These are phyloP conservation scores for Psix sp. DNA, from an alignment of 1,140 invertebrate genomes.

Conservation along the genomic window DNA sequence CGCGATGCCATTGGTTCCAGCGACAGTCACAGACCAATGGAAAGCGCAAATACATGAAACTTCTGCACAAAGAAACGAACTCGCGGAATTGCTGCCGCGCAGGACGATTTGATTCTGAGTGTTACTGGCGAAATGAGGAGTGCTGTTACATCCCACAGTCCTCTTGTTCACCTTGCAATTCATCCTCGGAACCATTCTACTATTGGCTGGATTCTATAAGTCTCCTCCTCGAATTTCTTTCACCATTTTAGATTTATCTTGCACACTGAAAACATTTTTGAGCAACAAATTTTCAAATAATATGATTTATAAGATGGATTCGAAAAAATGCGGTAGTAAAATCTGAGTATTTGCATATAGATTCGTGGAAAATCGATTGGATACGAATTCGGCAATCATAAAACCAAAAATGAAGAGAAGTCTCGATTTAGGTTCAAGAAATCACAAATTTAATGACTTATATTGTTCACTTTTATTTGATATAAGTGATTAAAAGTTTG, in stretches of 20 bases:
- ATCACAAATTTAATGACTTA: no score
- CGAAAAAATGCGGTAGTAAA: no score
- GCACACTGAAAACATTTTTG: background rate
- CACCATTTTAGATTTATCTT: background rate
- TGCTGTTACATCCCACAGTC: conserved; percentile 36
- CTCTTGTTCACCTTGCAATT: conserved; percentile 27
- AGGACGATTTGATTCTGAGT: conserved; percentile 60
- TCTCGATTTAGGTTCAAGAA: no score
- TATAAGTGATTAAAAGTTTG: no score
- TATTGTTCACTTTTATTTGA: no score
- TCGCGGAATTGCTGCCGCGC: conserved; percentile 66
- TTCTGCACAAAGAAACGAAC: conserved; percentile 69
- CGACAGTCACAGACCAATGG: conserved; percentile 75
- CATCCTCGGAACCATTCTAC: conserved; percentile 27
- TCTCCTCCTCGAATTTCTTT: conserved; percentile 27
- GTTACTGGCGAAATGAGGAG: conserved; percentile 44
- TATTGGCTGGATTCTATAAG: conserved; percentile 45
- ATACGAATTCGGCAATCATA: no score
- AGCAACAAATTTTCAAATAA: no score
- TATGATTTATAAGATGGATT: background rate
- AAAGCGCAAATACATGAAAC: conserved; percentile 74
- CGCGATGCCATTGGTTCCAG: conserved; percentile 72
- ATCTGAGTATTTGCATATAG: no score
- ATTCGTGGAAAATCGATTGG: no score
- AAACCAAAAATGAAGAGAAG: no score